These are phyloP conservation scores for Agrypnus murinus DNA, from an alignment of 2,888 invertebrate genomes.

Conservation along the genomic window DNA sequence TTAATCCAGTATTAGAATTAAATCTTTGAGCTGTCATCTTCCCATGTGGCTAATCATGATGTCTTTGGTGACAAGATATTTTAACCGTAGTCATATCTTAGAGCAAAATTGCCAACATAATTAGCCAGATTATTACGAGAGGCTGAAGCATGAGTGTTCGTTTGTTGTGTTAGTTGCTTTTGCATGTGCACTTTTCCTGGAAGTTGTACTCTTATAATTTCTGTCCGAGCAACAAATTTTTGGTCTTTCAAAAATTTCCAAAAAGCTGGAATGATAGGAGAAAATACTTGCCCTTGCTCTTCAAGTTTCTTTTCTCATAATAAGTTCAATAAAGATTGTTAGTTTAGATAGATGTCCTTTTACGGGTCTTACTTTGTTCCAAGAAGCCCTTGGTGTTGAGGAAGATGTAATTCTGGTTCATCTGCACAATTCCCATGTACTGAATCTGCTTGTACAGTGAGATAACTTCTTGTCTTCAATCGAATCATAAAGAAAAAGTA, in stretches of 20 bases:
- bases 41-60: no score
- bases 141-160: no score
- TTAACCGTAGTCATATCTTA: no score
- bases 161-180: no score
- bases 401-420: neutral
- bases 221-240: constrained; percentile 26
- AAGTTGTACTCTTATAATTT: constrained; percentile 18
- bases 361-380: constrained; percentile 7
- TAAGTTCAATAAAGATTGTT: constrained; percentile 6
- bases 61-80: no score
- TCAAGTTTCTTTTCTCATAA: constrained; percentile 28
- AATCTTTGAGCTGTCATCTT: no score
- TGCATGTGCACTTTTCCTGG: no score
- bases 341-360: constrained; percentile 15
- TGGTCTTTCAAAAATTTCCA: constrained; percentile 8
- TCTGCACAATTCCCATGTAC: constrained; percentile 2
- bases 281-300: constrained; percentile 24
- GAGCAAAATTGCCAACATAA: no score
- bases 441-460: neutral
- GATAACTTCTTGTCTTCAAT: constrained; percentile 14
- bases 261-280: constrained; percentile 26
- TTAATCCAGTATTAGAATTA: no score
- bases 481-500: constrained; percentile 45
- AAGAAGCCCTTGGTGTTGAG: neutral
- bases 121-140: no score